Evolutionary conservation across 2,113 vertebrate genomes (phyloP), one percentile per base, ranked within the genome.

Genomic region (Bungarus multicinctus): DNA sequence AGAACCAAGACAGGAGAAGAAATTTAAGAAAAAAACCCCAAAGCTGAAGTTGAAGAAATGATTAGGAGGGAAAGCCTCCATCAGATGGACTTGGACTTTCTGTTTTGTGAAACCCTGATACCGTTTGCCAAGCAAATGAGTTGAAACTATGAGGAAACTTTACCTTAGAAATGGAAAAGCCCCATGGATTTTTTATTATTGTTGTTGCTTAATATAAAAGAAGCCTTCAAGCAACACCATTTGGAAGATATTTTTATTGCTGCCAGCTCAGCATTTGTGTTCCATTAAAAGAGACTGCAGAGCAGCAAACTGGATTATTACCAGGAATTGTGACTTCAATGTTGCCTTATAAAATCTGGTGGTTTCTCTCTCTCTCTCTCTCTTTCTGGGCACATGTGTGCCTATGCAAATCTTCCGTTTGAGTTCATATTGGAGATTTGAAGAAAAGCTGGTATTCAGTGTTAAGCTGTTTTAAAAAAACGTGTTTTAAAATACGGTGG

Each of bases 11-110:
- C 97, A 98, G 60, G 97, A 95, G n/a, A 98, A 99, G 96, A 99
- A 98, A 94, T 96, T 98, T 90, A 99, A 98, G 97, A 98, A 96
- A 91, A 98, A 98, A 95, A 98, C 98, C 22, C 93, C 86, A 74
- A 98, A 96, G 89, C 97, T 95, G 91, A 98, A 98, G 94, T 81
- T 93, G 95, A 97, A 97, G 95, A 98, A 98, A 85, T 96, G 85
- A 97, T 91, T 86, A 0, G n/a, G n/a, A 39, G 34, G 69, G 34
- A 34, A 34, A 18, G 14, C 11, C 12, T 11, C 69, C 22, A 2
- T 11, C 87, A 45, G 1, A 1, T 93, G 91, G 58, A 69, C 88
- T 69, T 34, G n/a, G 93, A 93, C 45, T 69, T 92, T 95, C 87
- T 95, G 27, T 91, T 87, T 91, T 0, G 57, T 50, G 57, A 18